Base-by-base conservation (phyloP, 1,140 invertebrate species). In the Drosophila yakuba region DNA sequence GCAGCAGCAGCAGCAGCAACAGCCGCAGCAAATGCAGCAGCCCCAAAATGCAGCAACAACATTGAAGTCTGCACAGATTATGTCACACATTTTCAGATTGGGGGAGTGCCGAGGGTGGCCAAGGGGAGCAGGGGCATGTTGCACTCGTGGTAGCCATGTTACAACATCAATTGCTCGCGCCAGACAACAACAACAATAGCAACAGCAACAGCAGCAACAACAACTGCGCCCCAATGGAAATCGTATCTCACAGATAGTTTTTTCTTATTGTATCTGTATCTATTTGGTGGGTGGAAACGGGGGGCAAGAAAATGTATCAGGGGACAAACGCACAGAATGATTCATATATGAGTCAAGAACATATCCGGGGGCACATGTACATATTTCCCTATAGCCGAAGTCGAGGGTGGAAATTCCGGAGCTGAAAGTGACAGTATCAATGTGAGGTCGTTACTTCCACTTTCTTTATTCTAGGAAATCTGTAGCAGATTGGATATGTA, bases 61-160 rank as follows among this genome's bases (percentile, higher is more conserved):
- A 89, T 88, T 62, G 76, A 89, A 88, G 80, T 86, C 84, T 89
- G 84, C 85, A 89, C 84, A 89, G 84, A 89, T 89, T 89, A 89
- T 89, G 84, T 89, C 84, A 89, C 84, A 89, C 84, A 89, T 89
- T 86, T 89, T 83, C 69, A 80, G 84, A 80, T 52, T 52, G 50
- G 50, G 50, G 50, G 50, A 52, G 50, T 52, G 50, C 32, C 50
- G 50, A 43, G 23, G 54, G 55, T 43, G 48, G 61, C 44, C 28
- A 44, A 23, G 58, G 68, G 66, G 64, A 39, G 23, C 32, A 48
- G 56, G 75, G 59, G 61, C 44, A 79, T 88, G 83, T 79, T 88
- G 83, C 82, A 86, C 83, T 86, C 83, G 71, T 86, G 83, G 82
- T 86, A 86, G 82, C 82, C 75, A 86, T 86, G 82, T 86, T 86